These are phyloP conservation scores for Patella ulyssiponensis DNA, from an alignment of 2,888 invertebrate species.

Conservation along the genomic window DNA sequence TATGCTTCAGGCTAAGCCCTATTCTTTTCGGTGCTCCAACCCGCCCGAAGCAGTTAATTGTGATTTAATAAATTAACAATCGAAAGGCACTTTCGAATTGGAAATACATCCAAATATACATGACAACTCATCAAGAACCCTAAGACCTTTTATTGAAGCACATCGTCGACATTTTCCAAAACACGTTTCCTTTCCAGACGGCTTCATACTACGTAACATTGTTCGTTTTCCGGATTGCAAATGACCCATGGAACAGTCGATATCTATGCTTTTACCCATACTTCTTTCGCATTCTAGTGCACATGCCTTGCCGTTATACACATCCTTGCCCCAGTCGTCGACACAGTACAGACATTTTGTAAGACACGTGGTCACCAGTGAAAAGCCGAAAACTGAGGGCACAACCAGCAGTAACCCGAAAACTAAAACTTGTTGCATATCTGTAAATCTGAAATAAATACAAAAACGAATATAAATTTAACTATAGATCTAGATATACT, in stretches of 20 bases:
- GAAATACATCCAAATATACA: slow-evolving; percentile 21
- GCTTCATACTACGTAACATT: slow-evolving; percentile 23
- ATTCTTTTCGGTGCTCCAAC: no score
- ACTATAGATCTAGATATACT: neutral
- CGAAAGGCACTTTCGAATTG: slow-evolving; percentile 16
- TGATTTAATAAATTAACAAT: slow-evolving; percentile 8
- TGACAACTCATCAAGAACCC: slow-evolving; percentile 9
- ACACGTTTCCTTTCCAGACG: slow-evolving; percentile 29
- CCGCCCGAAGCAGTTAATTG: no score
- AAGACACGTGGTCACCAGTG: slow-evolving; percentile 46
- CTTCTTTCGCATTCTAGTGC: slow-evolving; percentile 49
- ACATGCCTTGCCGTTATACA: slow-evolving; percentile 52
- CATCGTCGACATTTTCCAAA: slow-evolving; percentile 15
- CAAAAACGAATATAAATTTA: neutral
- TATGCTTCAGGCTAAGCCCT: no score
- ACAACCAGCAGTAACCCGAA: slow-evolving; percentile 13
- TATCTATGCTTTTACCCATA: slow-evolving; percentile 47
- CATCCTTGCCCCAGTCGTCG: slow-evolving; percentile 48
- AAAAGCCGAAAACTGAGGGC: slow-evolving; percentile 23
- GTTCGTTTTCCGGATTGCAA: slow-evolving; percentile 29
- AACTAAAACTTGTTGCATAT: neutral
- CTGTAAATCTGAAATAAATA: neutral
- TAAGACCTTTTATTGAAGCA: neutral
- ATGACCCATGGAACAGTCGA: slow-evolving; percentile 42
- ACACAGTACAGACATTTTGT: slow-evolving; percentile 52